phyloP scores from a whole-genome alignment of 2,797 vertebrate species.

The Enteromius paludinosus region DNA sequence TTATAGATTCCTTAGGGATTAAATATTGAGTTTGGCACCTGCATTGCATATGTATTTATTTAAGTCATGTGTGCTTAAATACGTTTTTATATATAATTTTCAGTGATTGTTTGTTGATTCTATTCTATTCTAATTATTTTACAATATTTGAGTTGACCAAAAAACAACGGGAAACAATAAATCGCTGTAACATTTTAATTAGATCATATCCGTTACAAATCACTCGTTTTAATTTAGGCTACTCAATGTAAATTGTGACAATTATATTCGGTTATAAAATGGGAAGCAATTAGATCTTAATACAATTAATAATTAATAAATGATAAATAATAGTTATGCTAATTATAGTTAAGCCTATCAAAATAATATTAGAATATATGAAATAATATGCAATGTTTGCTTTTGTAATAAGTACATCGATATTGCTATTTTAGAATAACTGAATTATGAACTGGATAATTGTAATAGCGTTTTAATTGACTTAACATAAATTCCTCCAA shows the following conservation, averaged over 20 bases:
- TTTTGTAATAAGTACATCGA: neutral
- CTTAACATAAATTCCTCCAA: neutral
- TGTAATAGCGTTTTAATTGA: neutral
- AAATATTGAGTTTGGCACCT: neutral
- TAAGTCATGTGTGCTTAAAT: too few relatives aligned
- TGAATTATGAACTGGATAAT: neutral
- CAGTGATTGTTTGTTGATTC: neutral
- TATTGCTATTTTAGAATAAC: neutral
- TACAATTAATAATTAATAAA: neutral
- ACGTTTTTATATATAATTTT: neutral
- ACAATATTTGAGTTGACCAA: neutral
- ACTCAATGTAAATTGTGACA: neutral
- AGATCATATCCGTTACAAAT: neutral
- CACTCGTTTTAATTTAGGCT: neutral
- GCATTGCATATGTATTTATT: neutral
- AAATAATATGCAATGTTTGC: neutral
- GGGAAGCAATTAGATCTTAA: neutral
- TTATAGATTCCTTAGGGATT: neutral
- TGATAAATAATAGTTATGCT: neutral
- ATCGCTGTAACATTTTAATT: neutral
- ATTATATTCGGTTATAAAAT: neutral
- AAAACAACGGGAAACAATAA: neutral
- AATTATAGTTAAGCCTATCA: neutral
- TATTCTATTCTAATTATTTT: neutral
- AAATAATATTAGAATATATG: neutral